Evolutionary conservation across 2,113 vertebrate species (phyloP), one percentile per base, ranked within the genome.

Genomic region (Nesoenas mayeri): DNA sequence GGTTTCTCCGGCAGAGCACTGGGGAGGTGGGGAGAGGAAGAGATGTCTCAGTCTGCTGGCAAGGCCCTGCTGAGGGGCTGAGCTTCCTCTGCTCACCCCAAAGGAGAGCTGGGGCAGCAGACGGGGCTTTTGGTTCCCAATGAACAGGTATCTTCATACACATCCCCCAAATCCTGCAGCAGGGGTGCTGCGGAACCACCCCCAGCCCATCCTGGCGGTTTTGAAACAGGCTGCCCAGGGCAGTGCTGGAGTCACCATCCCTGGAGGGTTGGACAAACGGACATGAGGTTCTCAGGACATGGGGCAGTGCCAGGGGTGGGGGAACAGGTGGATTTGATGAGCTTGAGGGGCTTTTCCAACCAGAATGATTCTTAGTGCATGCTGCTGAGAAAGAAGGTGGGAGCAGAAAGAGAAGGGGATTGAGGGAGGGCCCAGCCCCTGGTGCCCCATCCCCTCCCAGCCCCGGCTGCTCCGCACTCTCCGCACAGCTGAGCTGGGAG

Each of bases 1-100:
- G 78, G 97, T 79, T 98, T 97, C 72, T 97, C 94, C 0, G 89
- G 88, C 58, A 98, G 96, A 1, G 72, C 48, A 24, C 98, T 98
- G 62, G 44, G 53, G 66, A 70, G 34, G 56, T 3, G 42, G 20
- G 38, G 21, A n/a, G 38, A 19, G 67, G 53, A 8, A 24, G 58
- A 42, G 56, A 17, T 64, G 3, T 20, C 56, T 22, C 22, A 29
- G 42, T 1, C 10, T 4, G 34, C 13, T 0, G 40, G 10, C 70
- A 25, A 32, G 24, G 36, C 51, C 15, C 11, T 16, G 81, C 69
- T 40, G 3, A 26, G 18, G 31, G 44, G 18, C 67, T 56, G 36
- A 26, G 15, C n/a, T 7, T 28, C 48, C 69, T 83, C 9, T 7
- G 18, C 5, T 36, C 51, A 24, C 48, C 42, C 10, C 66, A 14